Conservation (phyloP, 2,113 vertebrate species). For the Urocitellus parryii region DNA sequence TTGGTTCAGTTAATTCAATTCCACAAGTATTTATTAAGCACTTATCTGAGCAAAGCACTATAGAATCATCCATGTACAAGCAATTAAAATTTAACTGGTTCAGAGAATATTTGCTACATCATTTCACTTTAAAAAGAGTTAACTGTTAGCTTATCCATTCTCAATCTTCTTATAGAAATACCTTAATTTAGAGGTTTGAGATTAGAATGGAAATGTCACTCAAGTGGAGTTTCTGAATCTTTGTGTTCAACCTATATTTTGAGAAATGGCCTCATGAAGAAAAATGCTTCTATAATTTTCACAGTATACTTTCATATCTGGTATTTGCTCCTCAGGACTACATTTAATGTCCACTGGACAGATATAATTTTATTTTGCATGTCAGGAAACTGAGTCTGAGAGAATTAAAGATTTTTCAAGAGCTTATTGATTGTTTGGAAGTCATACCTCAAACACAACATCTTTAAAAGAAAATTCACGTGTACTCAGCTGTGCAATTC, state of each 20-base stretch:
- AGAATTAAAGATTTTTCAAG: not conserved
- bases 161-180: conserved; percentile 35
- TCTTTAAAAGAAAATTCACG: not conserved
- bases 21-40: conserved; percentile 81
- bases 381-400: not conserved
- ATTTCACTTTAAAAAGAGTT: conserved; percentile 77
- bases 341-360: not conserved
- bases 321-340: not conserved
- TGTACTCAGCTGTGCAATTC: not conserved
- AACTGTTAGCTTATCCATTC: conserved; percentile 51
- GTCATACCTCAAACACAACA: not conserved
- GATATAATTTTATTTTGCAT: conserved; percentile 5
- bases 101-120: conserved; percentile 71
- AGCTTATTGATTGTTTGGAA: not conserved
- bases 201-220: not conserved
- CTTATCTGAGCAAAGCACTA: conserved; percentile 80
- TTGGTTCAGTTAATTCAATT: conserved; percentile 82
- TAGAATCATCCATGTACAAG: conserved; percentile 80
- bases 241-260: conserved; percentile 2
- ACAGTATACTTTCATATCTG: not conserved
- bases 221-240: not conserved
- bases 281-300: conserved; percentile 23
- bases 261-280: not conserved
- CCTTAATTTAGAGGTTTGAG: conserved; percentile 63
- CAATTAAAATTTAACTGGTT: conserved; percentile 80